Conservation (phyloP, 2,113 vertebrate genomes). For the Motacilla tschutschensis region DNA sequence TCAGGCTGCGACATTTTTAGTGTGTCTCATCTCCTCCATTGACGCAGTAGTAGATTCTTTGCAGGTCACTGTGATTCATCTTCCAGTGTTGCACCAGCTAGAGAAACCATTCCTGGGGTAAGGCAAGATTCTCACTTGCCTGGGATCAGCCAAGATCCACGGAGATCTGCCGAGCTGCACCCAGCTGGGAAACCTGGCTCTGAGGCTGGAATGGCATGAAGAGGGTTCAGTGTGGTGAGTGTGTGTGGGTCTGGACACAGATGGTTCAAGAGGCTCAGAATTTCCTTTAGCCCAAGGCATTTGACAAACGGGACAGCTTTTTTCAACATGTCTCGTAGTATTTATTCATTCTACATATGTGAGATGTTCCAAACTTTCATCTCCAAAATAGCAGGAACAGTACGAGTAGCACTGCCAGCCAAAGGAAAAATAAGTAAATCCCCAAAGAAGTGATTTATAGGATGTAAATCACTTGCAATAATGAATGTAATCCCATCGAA, state of each 20-base stretch:
- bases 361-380: slow-evolving; percentile 49
- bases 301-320: slow-evolving; percentile 24
- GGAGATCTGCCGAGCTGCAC: background rate
- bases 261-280: background rate
- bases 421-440: slow-evolving; percentile 44
- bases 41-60: background rate
- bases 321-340: background rate
- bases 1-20: background rate
- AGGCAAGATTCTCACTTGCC: background rate
- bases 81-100: background rate
- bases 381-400: slow-evolving; percentile 27
- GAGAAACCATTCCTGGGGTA: background rate
- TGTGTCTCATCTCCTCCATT: background rate
- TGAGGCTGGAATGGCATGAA: background rate
- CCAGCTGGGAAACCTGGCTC: background rate
- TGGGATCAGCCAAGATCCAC: background rate
- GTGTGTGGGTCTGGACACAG: background rate
- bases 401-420: background rate
- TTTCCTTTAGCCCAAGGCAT: slow-evolving; percentile 25
- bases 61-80: background rate
- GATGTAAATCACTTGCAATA: slow-evolving; percentile 38
- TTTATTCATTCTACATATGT: slow-evolving; percentile 17
- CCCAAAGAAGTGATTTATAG: slow-evolving; percentile 39
- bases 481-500: slow-evolving; percentile 26
- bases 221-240: background rate